Base-by-base conservation (phyloP, 2,888 invertebrate species). In the Spisula subtruncata region DNA sequence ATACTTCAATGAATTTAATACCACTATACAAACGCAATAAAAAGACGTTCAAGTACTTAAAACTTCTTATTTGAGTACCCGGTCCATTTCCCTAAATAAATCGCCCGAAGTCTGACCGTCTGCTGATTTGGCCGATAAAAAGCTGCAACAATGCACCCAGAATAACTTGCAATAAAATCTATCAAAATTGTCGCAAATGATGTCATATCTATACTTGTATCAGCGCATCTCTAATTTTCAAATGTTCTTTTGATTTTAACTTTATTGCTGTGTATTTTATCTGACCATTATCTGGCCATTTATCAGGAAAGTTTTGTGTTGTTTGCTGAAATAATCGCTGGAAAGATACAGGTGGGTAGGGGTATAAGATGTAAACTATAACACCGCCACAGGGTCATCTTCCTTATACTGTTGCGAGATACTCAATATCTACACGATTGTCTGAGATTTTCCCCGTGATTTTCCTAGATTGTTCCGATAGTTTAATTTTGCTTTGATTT, bases 221-320 rank as follows among this genome's bases (percentile, higher is more conserved):
- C 66, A 54, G 81, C 0, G 2, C n/a, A 75, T 83, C 66, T 79
- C 83, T 83, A 87, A 87, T 83, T 83, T 79, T 80, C 8, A 35
- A 48, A 46, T 83, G 83, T 83, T 56, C 83, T 83, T 75, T 83
- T 46, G 87, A 87, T 87, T 87, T 83, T 75, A 87, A 83, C 83
- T 87, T 87, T 87, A 87, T 83, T 83, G 75, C 87, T 83, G 35
- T 29, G 51, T 71, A 82, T 35, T 80, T 75, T 82, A 87, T 87
- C 87, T 20, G 18, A 14, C n/a, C 87, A 71, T 75, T 82, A 87
- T 87, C 87, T 20, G 18, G 20, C n/a, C 87, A 71, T 71, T 82
- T 48, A 87, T 82, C 66, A 54, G 46, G 51, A 29, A 71, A 82
- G 48, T 84, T 84, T 48, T 35, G 75, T 32, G 48, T 75, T 41